Conservation (phyloP, 1,140 invertebrate species). For the Aplysia californica region DNA sequence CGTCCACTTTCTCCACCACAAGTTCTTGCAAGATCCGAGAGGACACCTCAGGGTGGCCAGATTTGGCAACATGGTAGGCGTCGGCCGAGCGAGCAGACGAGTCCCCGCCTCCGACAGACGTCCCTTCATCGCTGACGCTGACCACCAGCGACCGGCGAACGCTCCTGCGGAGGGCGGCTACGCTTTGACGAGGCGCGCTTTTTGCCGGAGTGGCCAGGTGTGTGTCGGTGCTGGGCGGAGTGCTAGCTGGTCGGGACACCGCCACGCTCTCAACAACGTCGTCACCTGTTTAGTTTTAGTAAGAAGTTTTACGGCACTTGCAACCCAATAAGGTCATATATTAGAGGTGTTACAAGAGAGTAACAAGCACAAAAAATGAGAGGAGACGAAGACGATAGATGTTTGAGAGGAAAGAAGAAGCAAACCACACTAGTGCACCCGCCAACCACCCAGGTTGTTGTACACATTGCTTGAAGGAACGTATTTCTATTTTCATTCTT, state of each 20-base stretch:
- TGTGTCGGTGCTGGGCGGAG: background rate
- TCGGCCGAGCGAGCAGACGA: background rate
- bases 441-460: too few species aligned
- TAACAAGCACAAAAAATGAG: too few species aligned
- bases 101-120: background rate
- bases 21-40: slow-evolving; percentile 6
- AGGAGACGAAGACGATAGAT: too few species aligned
- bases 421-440: too few species aligned
- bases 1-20: background rate
- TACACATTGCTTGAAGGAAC: background rate
- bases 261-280: background rate
- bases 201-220: background rate
- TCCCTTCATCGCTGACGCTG: slow-evolving; percentile 15
- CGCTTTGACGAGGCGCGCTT: background rate
- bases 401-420: too few species aligned
- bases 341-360: too few species aligned
- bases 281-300: background rate
- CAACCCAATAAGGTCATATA: too few species aligned
- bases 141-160: background rate
- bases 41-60: background rate
- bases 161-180: background rate
- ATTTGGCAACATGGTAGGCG: slow-evolving; percentile 5
- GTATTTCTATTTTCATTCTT: background rate
- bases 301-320: too few species aligned
- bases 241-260: background rate